Evolutionary conservation across 2,888 invertebrate species (phyloP).

Genomic region (Pseudococcus jackbeardsleyi): DNA sequence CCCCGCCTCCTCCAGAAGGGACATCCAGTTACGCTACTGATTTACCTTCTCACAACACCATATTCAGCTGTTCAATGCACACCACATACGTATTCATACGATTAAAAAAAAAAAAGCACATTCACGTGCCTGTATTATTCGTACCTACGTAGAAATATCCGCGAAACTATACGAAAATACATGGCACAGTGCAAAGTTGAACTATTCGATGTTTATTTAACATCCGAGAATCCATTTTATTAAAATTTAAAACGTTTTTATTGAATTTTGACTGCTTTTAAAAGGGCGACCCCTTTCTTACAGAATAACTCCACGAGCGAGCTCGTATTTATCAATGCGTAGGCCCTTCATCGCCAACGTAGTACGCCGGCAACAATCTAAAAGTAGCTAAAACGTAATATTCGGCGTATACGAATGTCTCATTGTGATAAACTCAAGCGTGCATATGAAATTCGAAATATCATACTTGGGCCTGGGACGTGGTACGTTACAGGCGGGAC

Average conservation of each 20-base stretch:
- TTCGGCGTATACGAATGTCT: background rate
- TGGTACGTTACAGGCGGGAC: background rate
- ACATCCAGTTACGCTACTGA: no score
- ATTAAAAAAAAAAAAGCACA: no score
- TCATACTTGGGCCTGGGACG: background rate
- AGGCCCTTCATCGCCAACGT: background rate
- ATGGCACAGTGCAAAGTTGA: background rate
- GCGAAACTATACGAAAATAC: background rate
- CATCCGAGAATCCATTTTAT: background rate
- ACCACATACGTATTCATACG: no score
- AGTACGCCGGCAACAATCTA: background rate
- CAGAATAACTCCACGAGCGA: background rate
- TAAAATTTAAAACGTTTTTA: background rate
- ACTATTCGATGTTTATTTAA: background rate
- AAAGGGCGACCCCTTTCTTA: background rate
- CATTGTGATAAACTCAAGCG: background rate
- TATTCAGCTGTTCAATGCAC: no score
- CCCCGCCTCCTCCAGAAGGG: no score
- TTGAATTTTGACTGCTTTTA: background rate
- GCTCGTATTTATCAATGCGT: background rate
- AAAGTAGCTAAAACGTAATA: background rate
- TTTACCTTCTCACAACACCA: no score
- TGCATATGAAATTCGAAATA: background rate
- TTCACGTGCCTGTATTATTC: no score
- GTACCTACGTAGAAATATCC: background rate